Evolutionary conservation across 2,888 invertebrate genomes (phyloP).

Genomic region (Scrobipalpa atriplicella): DNA sequence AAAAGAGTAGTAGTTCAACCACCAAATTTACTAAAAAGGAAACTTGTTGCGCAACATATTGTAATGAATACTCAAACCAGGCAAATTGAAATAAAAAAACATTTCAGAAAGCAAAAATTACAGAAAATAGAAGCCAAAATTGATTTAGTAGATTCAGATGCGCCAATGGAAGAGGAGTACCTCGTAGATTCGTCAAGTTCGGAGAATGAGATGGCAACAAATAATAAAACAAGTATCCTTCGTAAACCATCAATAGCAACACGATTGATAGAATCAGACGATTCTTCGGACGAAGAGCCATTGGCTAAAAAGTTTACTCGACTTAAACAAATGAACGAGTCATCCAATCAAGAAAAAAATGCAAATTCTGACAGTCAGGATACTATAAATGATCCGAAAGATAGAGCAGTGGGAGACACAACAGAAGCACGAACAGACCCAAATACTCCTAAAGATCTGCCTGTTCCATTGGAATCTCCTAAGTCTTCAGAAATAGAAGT

Average conservation of each 20-base stretch:
- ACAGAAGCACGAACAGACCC: too few relatives aligned
- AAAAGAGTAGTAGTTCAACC: constrained; percentile 7
- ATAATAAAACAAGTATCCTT: constrained; percentile 1
- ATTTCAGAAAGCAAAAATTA: constrained; percentile 31
- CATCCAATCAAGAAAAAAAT: neutral
- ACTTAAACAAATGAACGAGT: constrained; percentile 35
- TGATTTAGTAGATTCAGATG: constrained; percentile 47
- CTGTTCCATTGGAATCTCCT: neutral
- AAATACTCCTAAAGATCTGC: too few relatives aligned
- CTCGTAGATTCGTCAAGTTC: constrained; percentile 36
- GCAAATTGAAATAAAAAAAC: neutral
- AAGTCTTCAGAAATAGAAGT: neutral
- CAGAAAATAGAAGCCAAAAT: constrained; percentile 40
- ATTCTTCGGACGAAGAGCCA: constrained; percentile 70
- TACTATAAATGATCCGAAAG: neutral
- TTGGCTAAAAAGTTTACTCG: constrained; percentile 58
- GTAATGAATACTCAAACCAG: neutral
- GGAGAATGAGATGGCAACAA: constrained; percentile 25
- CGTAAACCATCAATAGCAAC: neutral
- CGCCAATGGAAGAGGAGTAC: constrained; percentile 46
- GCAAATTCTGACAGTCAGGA: neutral
- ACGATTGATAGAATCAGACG: constrained; percentile 35
- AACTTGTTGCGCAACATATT: neutral
- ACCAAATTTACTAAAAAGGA: constrained; percentile 10
- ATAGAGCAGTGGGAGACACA: neutral